Conservation (phyloP, 1,140 invertebrate species). For the Lithobius niger region DNA sequence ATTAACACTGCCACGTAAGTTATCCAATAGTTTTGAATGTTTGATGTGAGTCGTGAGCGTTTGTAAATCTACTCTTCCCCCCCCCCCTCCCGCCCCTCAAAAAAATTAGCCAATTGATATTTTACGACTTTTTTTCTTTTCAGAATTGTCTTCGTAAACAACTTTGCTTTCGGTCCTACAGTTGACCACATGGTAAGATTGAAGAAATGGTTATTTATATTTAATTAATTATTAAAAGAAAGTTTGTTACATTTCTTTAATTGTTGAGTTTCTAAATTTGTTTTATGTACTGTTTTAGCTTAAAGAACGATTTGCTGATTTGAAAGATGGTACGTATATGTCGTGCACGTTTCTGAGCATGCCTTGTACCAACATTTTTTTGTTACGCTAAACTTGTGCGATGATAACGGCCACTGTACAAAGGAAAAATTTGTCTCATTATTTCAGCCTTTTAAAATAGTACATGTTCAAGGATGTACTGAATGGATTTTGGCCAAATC, state of each 20-base stretch:
- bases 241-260: background rate
- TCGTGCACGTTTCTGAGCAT: background rate
- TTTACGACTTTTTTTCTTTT: conserved; percentile 19
- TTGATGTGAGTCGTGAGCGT: no score
- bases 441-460: background rate
- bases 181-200: conserved; percentile 63
- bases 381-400: background rate
- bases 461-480: background rate
- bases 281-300: conserved; percentile 42
- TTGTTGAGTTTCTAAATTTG: conserved; percentile 1
- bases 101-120: no score
- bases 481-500: background rate
- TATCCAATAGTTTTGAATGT: conserved; percentile 8
- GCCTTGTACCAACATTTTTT: background rate
- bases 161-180: conserved; percentile 93
- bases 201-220: background rate
- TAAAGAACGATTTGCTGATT: conserved; percentile 88
- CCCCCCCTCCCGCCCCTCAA: no score
- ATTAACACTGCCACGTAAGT: conserved; percentile 68
- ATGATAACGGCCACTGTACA: background rate
- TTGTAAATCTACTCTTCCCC: no score
- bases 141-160: conserved; percentile 91
- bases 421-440: background rate
- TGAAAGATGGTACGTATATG: conserved; percentile 57
- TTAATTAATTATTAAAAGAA: background rate